Evolutionary conservation across 2,113 vertebrate species (phyloP), one percentile per base, ranked within the genome.

Genomic region (Chloroceryle aenea): DNA sequence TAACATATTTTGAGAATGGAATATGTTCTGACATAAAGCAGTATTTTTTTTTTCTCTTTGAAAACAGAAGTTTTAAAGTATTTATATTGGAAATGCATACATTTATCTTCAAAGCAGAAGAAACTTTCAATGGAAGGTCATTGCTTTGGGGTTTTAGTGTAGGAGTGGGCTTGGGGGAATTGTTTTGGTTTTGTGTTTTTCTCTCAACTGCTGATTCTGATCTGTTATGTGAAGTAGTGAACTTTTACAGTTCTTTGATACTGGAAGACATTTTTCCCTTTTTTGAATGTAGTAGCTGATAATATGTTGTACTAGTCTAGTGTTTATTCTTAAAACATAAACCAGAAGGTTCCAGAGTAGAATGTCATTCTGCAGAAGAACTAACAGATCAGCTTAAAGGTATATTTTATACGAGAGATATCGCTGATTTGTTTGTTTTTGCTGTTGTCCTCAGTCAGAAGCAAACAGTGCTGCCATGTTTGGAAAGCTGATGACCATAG

Each of bases 401-500:
- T 73, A 5, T 40, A 5, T 69, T 83, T 78, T 67, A 7, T 82
- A n/a, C 85, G 89, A 9, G 81, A 83, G 32, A 25, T 79, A 38
- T 25, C 6, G 5, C 50, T 97, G 48, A 94, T 74, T 48, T 84
- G 43, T 86, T 83, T 95, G 12, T 58, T 92, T 94, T 93, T 97
- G n/a, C 86, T 96, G 7, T 94, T 96, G 89, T 91, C 96, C 97
- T 90, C 90, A 99, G 99, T 99, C 99, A 85, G 99, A 99, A 97
- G 98, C 99, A 96, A 99, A 99, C 97, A 99, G 97, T 95, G 97
- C 99, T 84, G 98, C 99, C 77, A 99, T 99, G 99, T 99, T 99
- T 97, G 99, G 99, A 89, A 99, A 99, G 97, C 98, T 99, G 96
- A 99, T 99, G 99, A 99, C 98, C 91, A 99, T 99, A 96, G 99